Percentiles rank a stretch among this genome's conserved stretches.
Conservation (phyloP, 2,113 vertebrate genomes). For the Rallus limicola region DNA sequence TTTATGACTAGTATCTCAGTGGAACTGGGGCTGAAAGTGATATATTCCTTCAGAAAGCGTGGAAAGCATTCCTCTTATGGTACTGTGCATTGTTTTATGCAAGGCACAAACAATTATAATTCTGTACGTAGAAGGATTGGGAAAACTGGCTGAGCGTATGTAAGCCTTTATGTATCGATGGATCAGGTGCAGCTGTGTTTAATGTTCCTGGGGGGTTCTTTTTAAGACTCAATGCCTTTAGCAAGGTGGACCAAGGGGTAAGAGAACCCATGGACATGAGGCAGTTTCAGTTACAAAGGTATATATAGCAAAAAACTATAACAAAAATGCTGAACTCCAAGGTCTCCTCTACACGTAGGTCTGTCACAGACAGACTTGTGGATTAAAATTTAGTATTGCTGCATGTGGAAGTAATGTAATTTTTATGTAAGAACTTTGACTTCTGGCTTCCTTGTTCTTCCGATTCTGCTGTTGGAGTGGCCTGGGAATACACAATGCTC, state of each 20-base stretch:
- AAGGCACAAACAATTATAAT: not conserved
- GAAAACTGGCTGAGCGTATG: not conserved
- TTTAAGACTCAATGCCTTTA: not conserved
- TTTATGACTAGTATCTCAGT: not conserved
- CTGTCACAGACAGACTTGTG: not conserved
- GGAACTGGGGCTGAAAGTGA: not conserved
- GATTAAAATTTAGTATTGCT: not conserved
- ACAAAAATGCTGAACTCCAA: not conserved
- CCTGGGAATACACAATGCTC: not conserved
- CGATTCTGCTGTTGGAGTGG: not conserved
- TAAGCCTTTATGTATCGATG: not conserved
- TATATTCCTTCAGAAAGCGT: not conserved
- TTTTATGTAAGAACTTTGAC: constrained; percentile 1
- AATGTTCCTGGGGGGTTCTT: not conserved
- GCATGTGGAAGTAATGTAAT: not conserved
- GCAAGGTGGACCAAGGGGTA: not conserved
- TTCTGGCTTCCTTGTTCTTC: not conserved
- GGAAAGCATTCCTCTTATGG: not conserved
- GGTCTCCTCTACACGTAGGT: not conserved
- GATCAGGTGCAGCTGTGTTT: not conserved
- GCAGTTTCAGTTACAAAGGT: not conserved
- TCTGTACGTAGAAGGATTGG: not conserved
- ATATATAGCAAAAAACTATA: not conserved
- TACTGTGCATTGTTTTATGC: not conserved
- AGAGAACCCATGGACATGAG: not conserved